phyloP scores from a whole-genome alignment of 2,797 vertebrate genomes.

The Calcarius lapponicus region DNA sequence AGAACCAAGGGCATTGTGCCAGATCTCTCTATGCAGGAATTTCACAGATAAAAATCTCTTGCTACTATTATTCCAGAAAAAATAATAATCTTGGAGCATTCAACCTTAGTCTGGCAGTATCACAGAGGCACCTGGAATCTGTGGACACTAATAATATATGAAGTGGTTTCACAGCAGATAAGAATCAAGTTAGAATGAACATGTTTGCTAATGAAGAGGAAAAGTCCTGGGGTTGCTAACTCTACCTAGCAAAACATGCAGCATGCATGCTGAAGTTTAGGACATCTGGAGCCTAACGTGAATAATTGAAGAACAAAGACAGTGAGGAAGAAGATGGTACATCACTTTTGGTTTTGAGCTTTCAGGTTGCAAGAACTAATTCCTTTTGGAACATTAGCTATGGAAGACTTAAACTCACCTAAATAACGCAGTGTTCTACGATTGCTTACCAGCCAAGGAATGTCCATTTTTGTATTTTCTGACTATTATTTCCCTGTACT shows the following conservation, averaged over 20 bases:
- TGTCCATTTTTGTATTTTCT: not conserved
- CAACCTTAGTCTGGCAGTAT: not conserved
- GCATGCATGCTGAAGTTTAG: not conserved
- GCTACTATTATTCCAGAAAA: conserved; percentile 2
- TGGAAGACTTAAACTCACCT: not conserved
- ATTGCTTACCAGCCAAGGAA: not conserved
- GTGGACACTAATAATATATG: not conserved
- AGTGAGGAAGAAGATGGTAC: not conserved
- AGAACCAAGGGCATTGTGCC: not conserved
- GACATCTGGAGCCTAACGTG: not conserved
- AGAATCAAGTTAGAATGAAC: not conserved
- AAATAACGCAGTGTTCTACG: accelerated
- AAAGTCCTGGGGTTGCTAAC: not conserved
- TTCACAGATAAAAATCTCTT: conserved; percentile 37
- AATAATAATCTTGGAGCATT: not conserved
- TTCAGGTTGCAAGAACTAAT: not conserved
- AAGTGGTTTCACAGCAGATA: not conserved
- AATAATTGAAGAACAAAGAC: not conserved
- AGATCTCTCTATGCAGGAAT: not conserved
- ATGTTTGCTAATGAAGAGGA: not conserved
- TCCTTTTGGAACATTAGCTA: not conserved
- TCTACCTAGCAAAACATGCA: not conserved
- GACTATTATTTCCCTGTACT: not conserved
- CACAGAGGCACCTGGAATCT: conserved; percentile 2
- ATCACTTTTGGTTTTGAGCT: not conserved